phyloP scores from a whole-genome alignment of 2,888 invertebrate genomes.

The Hirtodrosophila cameraria region DNA sequence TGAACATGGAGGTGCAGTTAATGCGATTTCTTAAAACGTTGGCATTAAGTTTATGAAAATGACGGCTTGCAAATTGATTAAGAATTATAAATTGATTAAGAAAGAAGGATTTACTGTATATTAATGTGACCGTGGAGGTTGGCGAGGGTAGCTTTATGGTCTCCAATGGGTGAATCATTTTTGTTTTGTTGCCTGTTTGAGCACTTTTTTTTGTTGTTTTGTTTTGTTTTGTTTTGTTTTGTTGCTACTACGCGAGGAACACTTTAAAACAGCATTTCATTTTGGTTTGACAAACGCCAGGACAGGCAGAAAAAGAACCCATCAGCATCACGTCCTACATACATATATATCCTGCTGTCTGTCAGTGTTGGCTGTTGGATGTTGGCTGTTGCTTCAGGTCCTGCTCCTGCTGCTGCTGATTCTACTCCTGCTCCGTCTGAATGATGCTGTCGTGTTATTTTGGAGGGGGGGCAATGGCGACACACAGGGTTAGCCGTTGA shows the following conservation, averaged over 20 bases:
- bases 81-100: no score
- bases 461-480: slow-evolving; percentile 17
- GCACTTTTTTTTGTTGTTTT: slow-evolving; percentile 11
- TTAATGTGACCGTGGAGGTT: neutral
- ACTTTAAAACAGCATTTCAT: slow-evolving; percentile 55
- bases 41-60: no score
- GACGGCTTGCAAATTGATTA: no score
- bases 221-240: slow-evolving; percentile 27
- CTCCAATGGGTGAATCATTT: slow-evolving; percentile 13
- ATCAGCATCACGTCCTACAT: slow-evolving; percentile 49
- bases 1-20: no score
- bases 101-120: no score
- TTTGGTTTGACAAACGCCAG: slow-evolving; percentile 53
- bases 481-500: slow-evolving; percentile 54
- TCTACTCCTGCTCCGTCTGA: neutral
- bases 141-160: slow-evolving; percentile 14
- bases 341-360: slow-evolving; percentile 50
- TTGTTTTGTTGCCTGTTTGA: slow-evolving; percentile 12
- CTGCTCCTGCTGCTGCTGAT: neutral
- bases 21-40: no score
- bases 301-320: slow-evolving; percentile 31
- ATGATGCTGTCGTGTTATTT: slow-evolving; percentile 7
- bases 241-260: slow-evolving; percentile 34
- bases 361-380: no score
- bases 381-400: slow-evolving; percentile 16